A percentile compares a stretch with the other conserved stretches of the same genome.
Conservation (phyloP, 2,113 vertebrate genomes). For the Crotophaga sulcirostris region DNA sequence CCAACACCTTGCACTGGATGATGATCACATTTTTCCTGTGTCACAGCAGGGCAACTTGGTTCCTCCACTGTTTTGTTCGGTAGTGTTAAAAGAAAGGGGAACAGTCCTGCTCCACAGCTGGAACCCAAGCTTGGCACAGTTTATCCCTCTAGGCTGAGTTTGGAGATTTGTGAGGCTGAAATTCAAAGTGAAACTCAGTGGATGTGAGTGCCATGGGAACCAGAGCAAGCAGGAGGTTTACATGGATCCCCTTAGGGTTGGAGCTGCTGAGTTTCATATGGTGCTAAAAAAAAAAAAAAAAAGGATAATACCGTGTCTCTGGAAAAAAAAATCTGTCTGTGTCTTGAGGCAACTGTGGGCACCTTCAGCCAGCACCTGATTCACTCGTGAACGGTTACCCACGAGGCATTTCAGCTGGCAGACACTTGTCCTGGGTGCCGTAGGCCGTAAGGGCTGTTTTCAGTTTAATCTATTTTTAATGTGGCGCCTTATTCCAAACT, state of each 20-base stretch:
- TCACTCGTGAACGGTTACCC: conserved; percentile 33
- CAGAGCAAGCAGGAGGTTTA: conserved; percentile 11
- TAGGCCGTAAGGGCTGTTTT: conserved; percentile 7
- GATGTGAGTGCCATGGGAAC: conserved; percentile 14
- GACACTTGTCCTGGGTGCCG: conserved; percentile 6
- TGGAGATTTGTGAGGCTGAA: neutral
- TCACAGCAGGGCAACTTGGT: neutral
- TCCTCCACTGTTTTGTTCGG: neutral
- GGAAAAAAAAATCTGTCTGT: conserved; percentile 39
- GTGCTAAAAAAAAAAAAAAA: conserved; percentile 21
- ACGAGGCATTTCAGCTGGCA: conserved; percentile 36
- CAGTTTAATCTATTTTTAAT: conserved; percentile 55
- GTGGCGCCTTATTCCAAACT: conserved; percentile 32
- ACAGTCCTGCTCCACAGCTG: neutral
- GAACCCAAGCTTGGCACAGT: neutral
- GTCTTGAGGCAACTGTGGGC: conserved; percentile 24
- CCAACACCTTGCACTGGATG: neutral
- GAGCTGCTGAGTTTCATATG: neutral
- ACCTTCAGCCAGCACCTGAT: conserved; percentile 52
- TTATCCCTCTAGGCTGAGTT: neutral
- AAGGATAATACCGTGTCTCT: neutral
- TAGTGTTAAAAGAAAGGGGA: neutral
- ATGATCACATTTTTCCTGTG: neutral
- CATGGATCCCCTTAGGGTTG: neutral
- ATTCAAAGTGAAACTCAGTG: neutral